phyloP scores from a whole-genome alignment of 2,888 invertebrate genomes.

The Eledona agricola region DNA sequence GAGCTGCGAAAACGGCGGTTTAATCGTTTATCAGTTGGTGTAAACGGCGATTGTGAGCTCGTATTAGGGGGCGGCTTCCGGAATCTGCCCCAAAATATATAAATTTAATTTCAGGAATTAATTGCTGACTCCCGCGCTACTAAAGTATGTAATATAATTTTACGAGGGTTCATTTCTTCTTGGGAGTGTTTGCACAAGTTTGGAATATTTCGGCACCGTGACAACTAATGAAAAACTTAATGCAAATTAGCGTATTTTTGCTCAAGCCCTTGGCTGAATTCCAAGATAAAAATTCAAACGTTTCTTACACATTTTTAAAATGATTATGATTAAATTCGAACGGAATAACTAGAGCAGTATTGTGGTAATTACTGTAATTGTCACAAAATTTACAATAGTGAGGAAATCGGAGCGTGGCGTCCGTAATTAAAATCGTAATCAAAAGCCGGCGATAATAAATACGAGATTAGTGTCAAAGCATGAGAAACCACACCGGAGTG shows the following conservation, averaged over 20 bases:
- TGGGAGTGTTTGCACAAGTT: slow-evolving; percentile 27
- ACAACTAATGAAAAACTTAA: too few relatives aligned
- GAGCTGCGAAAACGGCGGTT: slow-evolving; percentile 36
- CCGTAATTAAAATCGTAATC: slow-evolving; percentile 46
- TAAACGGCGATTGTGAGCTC: slow-evolving; percentile 35
- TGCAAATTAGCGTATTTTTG: too few relatives aligned
- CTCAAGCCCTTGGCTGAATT: too few relatives aligned
- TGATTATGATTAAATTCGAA: too few relatives aligned
- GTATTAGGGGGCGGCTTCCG: slow-evolving; percentile 21
- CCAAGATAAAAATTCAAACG: too few relatives aligned
- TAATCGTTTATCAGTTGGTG: slow-evolving; percentile 42
- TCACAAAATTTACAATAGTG: too few relatives aligned
- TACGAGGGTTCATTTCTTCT: slow-evolving; percentile 38
- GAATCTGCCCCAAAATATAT: slow-evolving; percentile 38
- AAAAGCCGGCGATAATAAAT: slow-evolving; percentile 46
- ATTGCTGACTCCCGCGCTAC: slow-evolving; percentile 53
- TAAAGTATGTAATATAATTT: slow-evolving; percentile 55
- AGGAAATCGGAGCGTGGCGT: too few relatives aligned
- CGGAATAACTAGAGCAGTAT: too few relatives aligned
- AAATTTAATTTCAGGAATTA: slow-evolving; percentile 55
- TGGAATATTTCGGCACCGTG: slow-evolving; percentile 26
- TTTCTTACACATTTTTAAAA: too few relatives aligned
- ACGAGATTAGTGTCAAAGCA: slow-evolving; percentile 46
- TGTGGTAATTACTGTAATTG: too few relatives aligned
- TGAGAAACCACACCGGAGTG: slow-evolving; percentile 39